A percentile compares a stretch with the other conserved stretches of the same genome.
Conservation (phyloP, 2,888 invertebrate species). For the Tachina lurida region DNA sequence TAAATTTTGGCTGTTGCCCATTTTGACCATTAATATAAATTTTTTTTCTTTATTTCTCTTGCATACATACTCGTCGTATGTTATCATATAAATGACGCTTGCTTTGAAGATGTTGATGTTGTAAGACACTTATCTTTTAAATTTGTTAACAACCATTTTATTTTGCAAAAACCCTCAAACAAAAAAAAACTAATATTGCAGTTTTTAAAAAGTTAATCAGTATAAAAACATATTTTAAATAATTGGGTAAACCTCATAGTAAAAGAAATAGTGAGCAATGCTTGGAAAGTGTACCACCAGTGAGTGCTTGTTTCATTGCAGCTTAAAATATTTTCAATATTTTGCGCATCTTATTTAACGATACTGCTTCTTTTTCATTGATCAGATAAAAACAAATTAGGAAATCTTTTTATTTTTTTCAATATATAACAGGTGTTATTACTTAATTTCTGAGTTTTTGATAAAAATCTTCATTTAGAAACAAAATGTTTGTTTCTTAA, state of each 20-base stretch:
- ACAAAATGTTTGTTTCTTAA: constrained; percentile 16
- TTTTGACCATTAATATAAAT: constrained; percentile 18
- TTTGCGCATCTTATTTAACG: constrained; percentile 40
- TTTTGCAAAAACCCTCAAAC: background rate
- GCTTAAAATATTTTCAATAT: constrained; percentile 18
- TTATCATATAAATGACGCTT: background rate
- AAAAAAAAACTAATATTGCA: background rate
- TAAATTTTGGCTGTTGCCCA: constrained; percentile 44
- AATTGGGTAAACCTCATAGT: background rate
- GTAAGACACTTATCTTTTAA: constrained; percentile 22
- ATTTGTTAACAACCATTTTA: constrained; percentile 1
- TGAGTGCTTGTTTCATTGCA: constrained; percentile 18
- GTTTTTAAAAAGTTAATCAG: background rate
- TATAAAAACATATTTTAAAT: constrained; percentile 10
- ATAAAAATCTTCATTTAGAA: constrained; percentile 4
- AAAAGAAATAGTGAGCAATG: constrained; percentile 38
- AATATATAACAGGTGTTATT: background rate
- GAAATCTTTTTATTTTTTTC: background rate
- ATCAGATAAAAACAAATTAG: background rate
- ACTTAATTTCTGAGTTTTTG: background rate
- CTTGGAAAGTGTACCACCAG: constrained; percentile 33
- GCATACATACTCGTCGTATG: constrained; percentile 12
- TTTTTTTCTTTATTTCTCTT: background rate
- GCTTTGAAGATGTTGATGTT: constrained; percentile 9
- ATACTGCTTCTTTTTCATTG: background rate